Conservation (phyloP, 2,888 invertebrate genomes). For the Steromphala cineraria region DNA sequence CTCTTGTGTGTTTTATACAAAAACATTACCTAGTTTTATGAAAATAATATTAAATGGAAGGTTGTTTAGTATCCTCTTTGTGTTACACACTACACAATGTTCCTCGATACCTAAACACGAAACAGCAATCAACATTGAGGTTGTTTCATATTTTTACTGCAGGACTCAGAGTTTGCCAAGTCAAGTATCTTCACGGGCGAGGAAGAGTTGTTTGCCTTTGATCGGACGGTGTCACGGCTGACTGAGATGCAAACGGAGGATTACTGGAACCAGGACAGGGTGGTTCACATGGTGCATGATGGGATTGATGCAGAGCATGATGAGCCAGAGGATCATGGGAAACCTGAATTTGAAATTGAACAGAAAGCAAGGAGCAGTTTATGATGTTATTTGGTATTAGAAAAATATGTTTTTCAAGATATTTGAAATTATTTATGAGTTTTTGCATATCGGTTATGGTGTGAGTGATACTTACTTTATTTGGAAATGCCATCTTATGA, state of each 20-base stretch:
- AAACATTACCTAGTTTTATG: too few species aligned
- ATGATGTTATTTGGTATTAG: background rate
- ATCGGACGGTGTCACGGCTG: slow-evolving; percentile 93
- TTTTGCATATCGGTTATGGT: too few species aligned
- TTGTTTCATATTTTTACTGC: background rate
- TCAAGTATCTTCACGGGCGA: slow-evolving; percentile 96
- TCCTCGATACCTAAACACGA: too few species aligned
- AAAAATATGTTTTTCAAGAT: background rate
- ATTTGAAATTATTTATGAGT: background rate
- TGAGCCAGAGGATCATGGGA: background rate
- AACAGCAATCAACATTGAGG: too few species aligned
- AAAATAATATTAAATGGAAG: too few species aligned
- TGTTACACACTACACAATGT: too few species aligned
- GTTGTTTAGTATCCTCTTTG: too few species aligned
- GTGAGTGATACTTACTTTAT: too few species aligned
- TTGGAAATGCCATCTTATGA: too few species aligned
- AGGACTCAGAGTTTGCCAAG: slow-evolving; percentile 80
- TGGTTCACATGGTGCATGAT: too few species aligned
- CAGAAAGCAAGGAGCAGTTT: background rate
- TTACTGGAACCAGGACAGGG: slow-evolving; percentile 83
- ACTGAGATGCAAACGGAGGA: slow-evolving; percentile 96
- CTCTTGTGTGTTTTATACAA: too few species aligned
- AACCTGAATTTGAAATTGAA: background rate
- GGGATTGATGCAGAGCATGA: background rate
- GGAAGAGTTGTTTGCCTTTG: slow-evolving; percentile 98